Conservation (phyloP, 2,797 vertebrate species). For the Sparus aurata region DNA sequence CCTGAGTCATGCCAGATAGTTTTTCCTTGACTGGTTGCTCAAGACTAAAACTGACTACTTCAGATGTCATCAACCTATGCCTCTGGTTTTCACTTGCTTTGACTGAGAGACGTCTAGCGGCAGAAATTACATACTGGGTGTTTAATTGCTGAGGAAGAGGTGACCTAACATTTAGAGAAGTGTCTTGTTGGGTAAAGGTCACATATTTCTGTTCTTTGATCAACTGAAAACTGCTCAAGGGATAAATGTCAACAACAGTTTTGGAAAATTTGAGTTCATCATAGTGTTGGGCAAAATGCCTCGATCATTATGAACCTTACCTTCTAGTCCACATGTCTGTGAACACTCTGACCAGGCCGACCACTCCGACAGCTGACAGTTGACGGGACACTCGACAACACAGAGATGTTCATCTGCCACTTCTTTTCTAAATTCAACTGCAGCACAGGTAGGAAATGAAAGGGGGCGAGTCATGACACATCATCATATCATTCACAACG, state of each 20-base stretch:
- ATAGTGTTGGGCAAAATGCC: neutral
- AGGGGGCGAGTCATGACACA: slow-evolving; percentile 13
- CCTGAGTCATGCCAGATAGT: too few species aligned
- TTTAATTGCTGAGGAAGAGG: neutral
- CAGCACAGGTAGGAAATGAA: slow-evolving; percentile 5
- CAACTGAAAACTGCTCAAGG: neutral
- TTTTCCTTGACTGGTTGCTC: too few species aligned
- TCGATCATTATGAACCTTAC: slow-evolving; percentile 72
- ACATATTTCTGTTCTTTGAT: slow-evolving; percentile 4
- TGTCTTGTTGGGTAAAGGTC: slow-evolving; percentile 15
- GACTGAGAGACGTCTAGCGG: too few species aligned
- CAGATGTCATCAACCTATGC: too few species aligned
- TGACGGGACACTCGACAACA: slow-evolving; percentile 95
- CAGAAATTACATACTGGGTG: too few species aligned
- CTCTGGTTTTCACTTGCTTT: too few species aligned
- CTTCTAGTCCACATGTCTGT: slow-evolving; percentile 93
- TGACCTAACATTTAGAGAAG: neutral
- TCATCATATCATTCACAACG: slow-evolving; percentile 1
- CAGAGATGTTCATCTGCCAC: slow-evolving; percentile 96
- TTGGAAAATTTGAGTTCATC: neutral
- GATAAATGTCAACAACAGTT: slow-evolving; percentile 13
- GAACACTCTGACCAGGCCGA: slow-evolving; percentile 95
- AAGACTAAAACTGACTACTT: too few species aligned
- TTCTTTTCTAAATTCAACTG: slow-evolving; percentile 91
- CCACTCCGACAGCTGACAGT: slow-evolving; percentile 98